These are phyloP conservation scores for Troilus luridus DNA, from an alignment of 2,888 invertebrate genomes.

Conservation along the genomic window DNA sequence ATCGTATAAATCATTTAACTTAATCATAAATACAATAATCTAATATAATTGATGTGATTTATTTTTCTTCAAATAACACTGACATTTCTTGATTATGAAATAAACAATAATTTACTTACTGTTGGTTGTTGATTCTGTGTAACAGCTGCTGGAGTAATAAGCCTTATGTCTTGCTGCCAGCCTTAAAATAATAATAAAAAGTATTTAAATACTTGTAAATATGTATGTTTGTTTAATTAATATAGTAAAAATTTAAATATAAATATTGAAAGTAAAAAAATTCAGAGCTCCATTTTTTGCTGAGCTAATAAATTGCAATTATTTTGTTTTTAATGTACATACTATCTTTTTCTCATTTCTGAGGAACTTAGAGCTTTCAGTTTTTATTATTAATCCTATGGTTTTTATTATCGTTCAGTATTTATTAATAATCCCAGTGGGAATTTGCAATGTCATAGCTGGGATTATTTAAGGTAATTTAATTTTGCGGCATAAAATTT, in stretches of 20 bases:
- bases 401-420: too few species aligned
- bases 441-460: too few species aligned
- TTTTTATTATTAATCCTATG: too few species aligned
- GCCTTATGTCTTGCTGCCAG: conserved; percentile 65
- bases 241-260: neutral
- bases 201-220: neutral
- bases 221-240: neutral
- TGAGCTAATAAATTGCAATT: too few species aligned
- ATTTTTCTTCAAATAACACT: neutral
- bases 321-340: too few species aligned
- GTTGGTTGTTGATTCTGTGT: conserved; percentile 60
- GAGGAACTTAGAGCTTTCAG: too few species aligned
- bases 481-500: too few species aligned
- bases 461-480: too few species aligned
- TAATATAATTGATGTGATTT: neutral
- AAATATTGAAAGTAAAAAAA: neutral
- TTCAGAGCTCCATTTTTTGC: too few species aligned
- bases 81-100: neutral
- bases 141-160: conserved; percentile 64
- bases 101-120: conserved; percentile 46
- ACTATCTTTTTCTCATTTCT: too few species aligned
- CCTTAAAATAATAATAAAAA: conserved; percentile 15
- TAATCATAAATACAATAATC: neutral
- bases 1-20: neutral
- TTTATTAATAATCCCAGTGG: too few species aligned